A percentile compares a stretch with the other conserved stretches of the same genome.
Evolutionary conservation across 2,888 invertebrate species (phyloP).

Genomic region (Hypomecis atomaria): DNA sequence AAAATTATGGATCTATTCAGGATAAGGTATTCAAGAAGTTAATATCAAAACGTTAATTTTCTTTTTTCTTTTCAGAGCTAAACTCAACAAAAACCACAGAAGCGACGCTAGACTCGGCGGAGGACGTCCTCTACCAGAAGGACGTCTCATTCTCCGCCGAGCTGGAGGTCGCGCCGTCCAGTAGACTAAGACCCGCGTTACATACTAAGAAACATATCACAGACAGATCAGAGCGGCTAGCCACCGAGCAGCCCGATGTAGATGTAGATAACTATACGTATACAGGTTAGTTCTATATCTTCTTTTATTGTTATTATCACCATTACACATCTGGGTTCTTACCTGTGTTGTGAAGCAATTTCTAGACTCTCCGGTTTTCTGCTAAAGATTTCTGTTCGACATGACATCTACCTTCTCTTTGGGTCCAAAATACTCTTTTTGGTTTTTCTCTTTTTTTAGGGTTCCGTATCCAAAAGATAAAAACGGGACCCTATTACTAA

Average conservation of each 20-base stretch:
- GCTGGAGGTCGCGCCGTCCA: slow-evolving; percentile 85
- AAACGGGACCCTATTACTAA: no score
- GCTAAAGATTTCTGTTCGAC: no score
- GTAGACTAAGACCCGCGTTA: slow-evolving; percentile 62
- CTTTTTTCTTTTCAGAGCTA: slow-evolving; percentile 85
- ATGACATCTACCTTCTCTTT: no score
- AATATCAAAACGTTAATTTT: neutral
- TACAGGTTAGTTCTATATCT: no score
- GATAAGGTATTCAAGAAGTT: neutral
- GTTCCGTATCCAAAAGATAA: no score
- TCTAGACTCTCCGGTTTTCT: no score
- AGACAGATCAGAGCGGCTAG: slow-evolving; percentile 62
- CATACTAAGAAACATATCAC: slow-evolving; percentile 52
- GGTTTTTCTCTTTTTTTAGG: no score
- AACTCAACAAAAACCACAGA: slow-evolving; percentile 88
- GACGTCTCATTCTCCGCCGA: slow-evolving; percentile 92
- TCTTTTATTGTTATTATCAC: no score
- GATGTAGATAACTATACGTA: slow-evolving; percentile 64
- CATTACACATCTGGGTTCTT: no score
- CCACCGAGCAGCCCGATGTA: slow-evolving; percentile 54
- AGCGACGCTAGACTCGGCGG: slow-evolving; percentile 80
- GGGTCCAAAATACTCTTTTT: no score
- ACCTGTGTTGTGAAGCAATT: no score
- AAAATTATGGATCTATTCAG: neutral
- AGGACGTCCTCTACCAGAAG: slow-evolving; percentile 90